Evolutionary conservation across 2,888 invertebrate genomes (phyloP).

Genomic region (Yponomeuta malinellus): DNA sequence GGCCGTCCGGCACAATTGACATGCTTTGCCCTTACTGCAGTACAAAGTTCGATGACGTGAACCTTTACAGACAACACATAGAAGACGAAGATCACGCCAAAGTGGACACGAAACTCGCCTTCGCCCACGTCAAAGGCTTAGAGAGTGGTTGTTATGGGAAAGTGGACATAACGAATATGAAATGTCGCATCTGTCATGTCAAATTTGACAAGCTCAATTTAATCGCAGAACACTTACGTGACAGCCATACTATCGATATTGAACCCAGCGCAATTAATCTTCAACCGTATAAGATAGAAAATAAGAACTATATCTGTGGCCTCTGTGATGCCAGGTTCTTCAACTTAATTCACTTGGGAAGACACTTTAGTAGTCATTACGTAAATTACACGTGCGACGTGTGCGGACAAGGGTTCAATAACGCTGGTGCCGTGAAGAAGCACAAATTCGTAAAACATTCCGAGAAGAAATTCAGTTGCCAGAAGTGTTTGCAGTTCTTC

Average conservation of each 20-base stretch:
- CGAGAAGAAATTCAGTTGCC: slow-evolving; percentile 4
- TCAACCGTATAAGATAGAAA: slow-evolving; percentile 33
- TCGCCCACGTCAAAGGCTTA: slow-evolving; percentile 5
- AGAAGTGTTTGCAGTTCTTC: neutral
- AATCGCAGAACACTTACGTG: slow-evolving; percentile 45
- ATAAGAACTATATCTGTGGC: slow-evolving; percentile 47
- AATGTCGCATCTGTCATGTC: slow-evolving; percentile 49
- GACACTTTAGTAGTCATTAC: neutral
- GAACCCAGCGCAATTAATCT: neutral
- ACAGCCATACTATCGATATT: slow-evolving; percentile 29
- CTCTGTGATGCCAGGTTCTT: slow-evolving; percentile 39
- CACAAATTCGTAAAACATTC: slow-evolving; percentile 5
- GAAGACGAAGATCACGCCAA: slow-evolving; percentile 22
- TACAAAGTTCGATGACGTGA: slow-evolving; percentile 49
- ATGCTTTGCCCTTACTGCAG: slow-evolving; percentile 67
- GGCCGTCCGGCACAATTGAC: slow-evolving; percentile 48
- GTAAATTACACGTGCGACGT: slow-evolving; percentile 12
- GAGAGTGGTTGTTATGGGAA: slow-evolving; percentile 12
- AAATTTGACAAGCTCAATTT: slow-evolving; percentile 38
- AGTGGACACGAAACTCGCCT: slow-evolving; percentile 1
- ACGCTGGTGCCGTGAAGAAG: slow-evolving; percentile 17
- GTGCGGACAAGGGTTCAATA: slow-evolving; percentile 54
- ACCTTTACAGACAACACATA: slow-evolving; percentile 53
- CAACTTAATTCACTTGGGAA: neutral
- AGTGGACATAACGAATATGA: slow-evolving; percentile 31